phyloP scores from a whole-genome alignment of 2,888 invertebrate genomes.

The Cylloceria caligata region DNA sequence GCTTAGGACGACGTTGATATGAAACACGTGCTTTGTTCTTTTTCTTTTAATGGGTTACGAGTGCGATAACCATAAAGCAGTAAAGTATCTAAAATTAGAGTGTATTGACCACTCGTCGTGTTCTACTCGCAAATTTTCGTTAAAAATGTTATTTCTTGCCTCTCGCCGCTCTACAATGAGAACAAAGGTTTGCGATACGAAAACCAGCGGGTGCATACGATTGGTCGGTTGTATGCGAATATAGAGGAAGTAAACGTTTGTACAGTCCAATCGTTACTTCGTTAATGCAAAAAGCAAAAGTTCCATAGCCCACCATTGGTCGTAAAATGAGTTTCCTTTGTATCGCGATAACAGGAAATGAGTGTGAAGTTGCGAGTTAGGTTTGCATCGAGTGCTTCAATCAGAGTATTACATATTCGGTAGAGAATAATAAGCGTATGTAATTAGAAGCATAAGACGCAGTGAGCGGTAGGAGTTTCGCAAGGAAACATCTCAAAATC shows the following conservation, averaged over 20 bases:
- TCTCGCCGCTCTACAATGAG: neutral
- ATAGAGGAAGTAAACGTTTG: neutral
- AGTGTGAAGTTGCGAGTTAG: neutral
- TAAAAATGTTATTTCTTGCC: neutral
- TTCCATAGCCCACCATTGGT: neutral
- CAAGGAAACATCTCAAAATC: conserved; percentile 10
- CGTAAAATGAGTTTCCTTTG: neutral
- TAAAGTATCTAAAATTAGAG: neutral
- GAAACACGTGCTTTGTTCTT: neutral
- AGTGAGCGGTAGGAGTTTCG: conserved; percentile 1
- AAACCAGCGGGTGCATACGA: neutral
- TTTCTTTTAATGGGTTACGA: neutral
- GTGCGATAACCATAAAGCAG: neutral
- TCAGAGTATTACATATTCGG: neutral
- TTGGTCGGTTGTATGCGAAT: neutral
- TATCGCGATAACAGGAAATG: neutral
- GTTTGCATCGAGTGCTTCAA: neutral
- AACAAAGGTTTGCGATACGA: neutral
- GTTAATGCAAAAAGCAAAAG: neutral
- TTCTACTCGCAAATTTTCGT: neutral
- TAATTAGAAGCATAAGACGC: conserved; percentile 5
- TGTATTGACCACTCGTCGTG: neutral
- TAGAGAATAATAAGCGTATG: neutral
- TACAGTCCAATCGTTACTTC: neutral
- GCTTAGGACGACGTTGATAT: no score